Conservation (phyloP, 1,140 invertebrate species). For the Aphelenchoides avenae region DNA sequence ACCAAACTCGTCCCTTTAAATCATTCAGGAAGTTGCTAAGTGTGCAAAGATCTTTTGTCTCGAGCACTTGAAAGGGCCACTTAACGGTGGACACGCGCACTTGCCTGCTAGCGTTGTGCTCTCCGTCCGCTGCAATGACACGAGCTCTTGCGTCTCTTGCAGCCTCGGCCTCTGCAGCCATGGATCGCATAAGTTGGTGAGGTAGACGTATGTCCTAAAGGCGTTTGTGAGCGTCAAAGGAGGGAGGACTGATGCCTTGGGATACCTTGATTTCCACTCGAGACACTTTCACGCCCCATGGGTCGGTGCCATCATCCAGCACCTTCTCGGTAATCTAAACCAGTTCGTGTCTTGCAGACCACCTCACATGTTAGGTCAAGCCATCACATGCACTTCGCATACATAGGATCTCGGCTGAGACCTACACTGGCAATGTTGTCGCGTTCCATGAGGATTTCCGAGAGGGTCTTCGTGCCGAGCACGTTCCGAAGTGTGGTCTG, state of each 20-base stretch:
- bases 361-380: too few relatives aligned
- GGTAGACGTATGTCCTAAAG: slow-evolving; percentile 81
- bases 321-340: slow-evolving; percentile 60
- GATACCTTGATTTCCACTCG: slow-evolving; percentile 64
- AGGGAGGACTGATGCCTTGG: background rate
- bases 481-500: slow-evolving; percentile 72
- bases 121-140: slow-evolving; percentile 68
- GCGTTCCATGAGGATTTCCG: slow-evolving; percentile 81
- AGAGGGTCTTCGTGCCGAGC: slow-evolving; percentile 84
- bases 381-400: too few relatives aligned
- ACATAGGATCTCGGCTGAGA: too few relatives aligned
- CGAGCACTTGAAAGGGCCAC: background rate
- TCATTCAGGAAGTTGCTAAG: slow-evolving; percentile 7
- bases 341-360: too few relatives aligned
- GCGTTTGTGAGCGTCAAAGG: background rate
- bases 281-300: slow-evolving; percentile 95
- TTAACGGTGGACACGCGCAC: background rate
- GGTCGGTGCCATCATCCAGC: slow-evolving; percentile 86
- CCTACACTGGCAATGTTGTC: slow-evolving; percentile 86
- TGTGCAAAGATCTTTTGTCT: slow-evolving; percentile 6
- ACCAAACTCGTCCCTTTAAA: too few relatives aligned
- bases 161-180: slow-evolving; percentile 82
- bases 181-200: slow-evolving; percentile 72
- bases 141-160: slow-evolving; percentile 69
- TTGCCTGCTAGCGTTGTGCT: slow-evolving; percentile 70